Percentiles rank a stretch among this genome's conserved stretches.
These are phyloP conservation scores for Plodia interpunctella DNA, from an alignment of 1,140 invertebrate genomes.

Conservation along the genomic window DNA sequence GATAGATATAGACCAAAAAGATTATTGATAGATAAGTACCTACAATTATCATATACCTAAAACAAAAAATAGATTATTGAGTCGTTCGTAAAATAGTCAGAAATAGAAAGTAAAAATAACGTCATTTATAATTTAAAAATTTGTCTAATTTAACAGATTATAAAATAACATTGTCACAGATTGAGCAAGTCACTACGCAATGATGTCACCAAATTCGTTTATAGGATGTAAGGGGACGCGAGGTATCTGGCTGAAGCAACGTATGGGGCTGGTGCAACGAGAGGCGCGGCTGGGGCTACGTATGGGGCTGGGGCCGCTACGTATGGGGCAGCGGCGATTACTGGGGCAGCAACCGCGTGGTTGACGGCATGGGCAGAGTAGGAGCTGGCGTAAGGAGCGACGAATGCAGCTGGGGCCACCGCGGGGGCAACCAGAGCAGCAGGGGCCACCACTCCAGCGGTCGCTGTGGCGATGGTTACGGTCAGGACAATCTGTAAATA, in stretches of 20 bases:
- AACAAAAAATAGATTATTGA: too few species aligned
- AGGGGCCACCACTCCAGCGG: slow-evolving; percentile 58
- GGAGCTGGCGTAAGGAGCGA: slow-evolving; percentile 79
- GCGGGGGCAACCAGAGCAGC: slow-evolving; percentile 67
- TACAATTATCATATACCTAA: too few species aligned
- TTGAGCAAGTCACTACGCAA: slow-evolving; percentile 71
- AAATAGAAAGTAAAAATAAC: neutral
- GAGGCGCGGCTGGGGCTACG: slow-evolving; percentile 24
- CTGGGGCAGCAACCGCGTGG: slow-evolving; percentile 79
- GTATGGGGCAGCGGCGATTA: slow-evolving; percentile 63
- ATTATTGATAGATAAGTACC: too few species aligned
- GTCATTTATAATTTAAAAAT: neutral
- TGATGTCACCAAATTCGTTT: slow-evolving; percentile 63
- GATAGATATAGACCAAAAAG: too few species aligned
- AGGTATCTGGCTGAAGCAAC: slow-evolving; percentile 43
- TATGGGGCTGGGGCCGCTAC: slow-evolving; percentile 34
- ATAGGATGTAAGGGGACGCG: slow-evolving; percentile 49
- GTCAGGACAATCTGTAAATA: slow-evolving; percentile 71
- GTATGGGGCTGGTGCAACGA: slow-evolving; percentile 35
- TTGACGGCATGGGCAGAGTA: slow-evolving; percentile 81
- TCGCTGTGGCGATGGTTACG: slow-evolving; percentile 47
- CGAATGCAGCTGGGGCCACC: slow-evolving; percentile 75
- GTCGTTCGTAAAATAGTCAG: too few species aligned
- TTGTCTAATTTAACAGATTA: neutral
- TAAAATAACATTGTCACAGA: slow-evolving; percentile 1